phyloP scores from a whole-genome alignment of 2,797 vertebrate species.

The Petrocephalus schoutedeni region DNA sequence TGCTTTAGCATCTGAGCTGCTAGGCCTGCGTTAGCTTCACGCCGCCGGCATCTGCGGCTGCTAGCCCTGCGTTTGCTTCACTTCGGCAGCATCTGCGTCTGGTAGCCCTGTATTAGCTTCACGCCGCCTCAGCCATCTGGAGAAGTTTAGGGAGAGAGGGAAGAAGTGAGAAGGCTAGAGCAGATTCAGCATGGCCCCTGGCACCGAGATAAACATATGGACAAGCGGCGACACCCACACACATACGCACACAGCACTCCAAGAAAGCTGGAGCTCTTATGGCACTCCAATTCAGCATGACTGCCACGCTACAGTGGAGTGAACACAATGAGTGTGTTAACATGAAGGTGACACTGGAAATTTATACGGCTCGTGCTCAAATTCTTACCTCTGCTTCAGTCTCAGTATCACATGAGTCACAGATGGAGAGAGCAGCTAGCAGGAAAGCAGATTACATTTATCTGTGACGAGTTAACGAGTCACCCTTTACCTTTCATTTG shows the following conservation, averaged over 20 bases:
- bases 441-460: not conserved
- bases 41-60: not conserved
- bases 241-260: not conserved
- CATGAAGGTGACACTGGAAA: not conserved
- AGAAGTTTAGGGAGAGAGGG: not conserved
- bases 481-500: not conserved
- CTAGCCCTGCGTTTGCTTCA: not conserved
- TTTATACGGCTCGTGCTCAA: not conserved
- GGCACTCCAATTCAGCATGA: not conserved
- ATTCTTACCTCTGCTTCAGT: not conserved
- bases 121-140: not conserved
- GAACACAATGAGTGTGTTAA: not conserved
- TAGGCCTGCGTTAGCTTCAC: not conserved
- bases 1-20: no score
- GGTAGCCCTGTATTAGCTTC: not conserved
- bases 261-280: not conserved
- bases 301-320: not conserved
- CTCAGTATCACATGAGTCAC: not conserved
- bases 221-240: not conserved
- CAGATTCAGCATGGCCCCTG: conserved; percentile 1
- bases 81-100: not conserved
- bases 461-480: not conserved
- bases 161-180: not conserved
- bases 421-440: not conserved
- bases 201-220: conserved; percentile 2